Evolutionary conservation across 35 echinoderm and acorn worm species (phyloP).

Genomic region (Apostichopus parvimensis): DNA sequence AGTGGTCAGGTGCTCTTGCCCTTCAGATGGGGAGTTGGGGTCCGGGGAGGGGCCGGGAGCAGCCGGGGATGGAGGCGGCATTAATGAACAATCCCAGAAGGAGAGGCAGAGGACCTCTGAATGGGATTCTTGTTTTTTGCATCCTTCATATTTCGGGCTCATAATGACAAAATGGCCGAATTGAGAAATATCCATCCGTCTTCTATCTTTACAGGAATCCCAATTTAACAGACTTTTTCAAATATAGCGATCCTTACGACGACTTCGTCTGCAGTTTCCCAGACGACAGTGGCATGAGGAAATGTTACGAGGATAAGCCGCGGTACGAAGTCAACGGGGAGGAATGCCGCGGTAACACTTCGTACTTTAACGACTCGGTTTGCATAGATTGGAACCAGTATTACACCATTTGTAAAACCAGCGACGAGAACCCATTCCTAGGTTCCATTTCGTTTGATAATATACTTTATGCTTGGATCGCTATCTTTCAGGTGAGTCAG

Average conservation of each 20-base stretch:
- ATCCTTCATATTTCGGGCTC: no score
- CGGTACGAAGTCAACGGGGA: conserved; percentile 33
- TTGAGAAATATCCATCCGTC: not conserved
- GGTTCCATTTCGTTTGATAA: conserved; percentile 97
- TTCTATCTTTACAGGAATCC: conserved; percentile 52
- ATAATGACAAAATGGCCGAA: no score
- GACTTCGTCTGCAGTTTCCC: conserved; percentile 83
- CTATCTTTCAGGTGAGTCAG: conserved; percentile 96
- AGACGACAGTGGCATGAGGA: conserved; percentile 62
- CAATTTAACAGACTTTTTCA: conserved; percentile 65
- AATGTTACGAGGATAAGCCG: conserved; percentile 53
- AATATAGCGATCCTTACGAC: conserved; percentile 33
- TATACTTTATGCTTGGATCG: conserved; percentile 98
- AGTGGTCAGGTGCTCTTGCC: no score
- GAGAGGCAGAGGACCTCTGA: no score
- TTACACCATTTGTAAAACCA: conserved; percentile 81
- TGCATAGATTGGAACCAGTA: conserved; percentile 98
- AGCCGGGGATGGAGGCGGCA: no score
- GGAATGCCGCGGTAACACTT: conserved; percentile 51
- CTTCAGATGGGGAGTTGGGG: no score
- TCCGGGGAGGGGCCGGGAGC: no score
- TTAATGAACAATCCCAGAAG: no score
- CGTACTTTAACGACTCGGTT: not conserved
- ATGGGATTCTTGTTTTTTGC: no score
- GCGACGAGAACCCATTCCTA: conserved; percentile 82